Evolutionary conservation across 2,888 invertebrate genomes (phyloP).

Genomic region (Trissoscelio sp.): DNA sequence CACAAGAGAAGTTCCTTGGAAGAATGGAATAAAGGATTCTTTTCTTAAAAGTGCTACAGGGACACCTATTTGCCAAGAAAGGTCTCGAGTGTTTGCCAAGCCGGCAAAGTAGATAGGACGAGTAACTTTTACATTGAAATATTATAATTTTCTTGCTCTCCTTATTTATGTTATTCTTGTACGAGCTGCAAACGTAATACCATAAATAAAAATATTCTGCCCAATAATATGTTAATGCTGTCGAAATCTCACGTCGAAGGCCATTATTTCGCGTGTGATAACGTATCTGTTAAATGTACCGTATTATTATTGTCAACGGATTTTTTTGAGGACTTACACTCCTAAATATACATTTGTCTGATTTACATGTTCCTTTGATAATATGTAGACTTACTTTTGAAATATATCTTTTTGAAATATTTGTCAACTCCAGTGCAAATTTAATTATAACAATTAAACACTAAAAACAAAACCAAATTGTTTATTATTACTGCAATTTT

Average conservation of each 20-base stretch:
- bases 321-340: not conserved
- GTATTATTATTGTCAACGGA: constrained; percentile 12
- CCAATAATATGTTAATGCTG: constrained; percentile 21
- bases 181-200: constrained; percentile 12
- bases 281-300: constrained; percentile 6
- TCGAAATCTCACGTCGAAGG: constrained; percentile 5
- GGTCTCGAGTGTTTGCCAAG: constrained; percentile 68
- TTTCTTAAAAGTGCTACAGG: constrained; percentile 68
- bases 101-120: constrained; percentile 62
- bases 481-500: no score
- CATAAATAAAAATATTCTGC: constrained; percentile 23
- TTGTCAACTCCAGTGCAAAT: no score
- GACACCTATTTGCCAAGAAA: constrained; percentile 70
- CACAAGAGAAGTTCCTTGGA: constrained; percentile 66
- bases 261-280: constrained; percentile 14
- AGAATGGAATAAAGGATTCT: constrained; percentile 69
- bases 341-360: not conserved
- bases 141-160: constrained; percentile 65
- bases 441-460: no score
- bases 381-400: not conserved
- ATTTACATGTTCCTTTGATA: not conserved
- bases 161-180: constrained; percentile 60
- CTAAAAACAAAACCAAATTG: no score
- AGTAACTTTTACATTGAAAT: constrained; percentile 67
- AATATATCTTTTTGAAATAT: no score